These are phyloP conservation scores for Geopemphigus sp. DNA, from an alignment of 1,140 invertebrate species.

Conservation along the genomic window DNA sequence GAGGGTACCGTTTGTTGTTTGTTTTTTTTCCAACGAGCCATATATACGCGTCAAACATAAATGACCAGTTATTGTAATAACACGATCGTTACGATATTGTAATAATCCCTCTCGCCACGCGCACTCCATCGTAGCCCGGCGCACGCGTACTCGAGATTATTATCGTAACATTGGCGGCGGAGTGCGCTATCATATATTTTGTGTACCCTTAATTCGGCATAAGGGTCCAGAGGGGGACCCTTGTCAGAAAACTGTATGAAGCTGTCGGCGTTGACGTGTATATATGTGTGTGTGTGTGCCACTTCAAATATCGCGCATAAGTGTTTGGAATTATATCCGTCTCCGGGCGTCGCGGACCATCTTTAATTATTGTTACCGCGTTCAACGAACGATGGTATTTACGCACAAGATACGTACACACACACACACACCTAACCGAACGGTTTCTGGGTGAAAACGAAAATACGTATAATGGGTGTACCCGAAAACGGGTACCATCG, in stretches of 20 bases:
- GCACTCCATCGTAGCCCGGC: too few relatives aligned
- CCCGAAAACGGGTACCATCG: constrained; percentile 5
- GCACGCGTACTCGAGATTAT: background rate
- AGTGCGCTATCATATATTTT: background rate
- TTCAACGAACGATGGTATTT: constrained; percentile 8
- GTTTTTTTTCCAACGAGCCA: too few relatives aligned
- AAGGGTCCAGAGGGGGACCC: background rate
- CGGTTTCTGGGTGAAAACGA: background rate
- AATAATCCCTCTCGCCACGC: too few relatives aligned
- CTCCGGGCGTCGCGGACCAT: background rate
- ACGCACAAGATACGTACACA: background rate
- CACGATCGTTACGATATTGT: too few relatives aligned
- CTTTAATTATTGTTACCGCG: background rate
- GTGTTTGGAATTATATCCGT: background rate
- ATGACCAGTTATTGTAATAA: too few relatives aligned
- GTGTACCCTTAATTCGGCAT: constrained; percentile 1
- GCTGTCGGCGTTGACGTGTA: constrained; percentile 21
- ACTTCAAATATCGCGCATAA: background rate
- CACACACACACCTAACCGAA: background rate
- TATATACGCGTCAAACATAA: too few relatives aligned
- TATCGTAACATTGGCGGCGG: background rate
- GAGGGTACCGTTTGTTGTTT: too few relatives aligned
- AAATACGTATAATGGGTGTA: background rate
- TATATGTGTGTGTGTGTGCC: constrained; percentile 23
- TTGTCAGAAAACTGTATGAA: constrained; percentile 23